Evolutionary conservation across 2,797 vertebrate species (phyloP).

Genomic region (Danio aesculapii): DNA sequence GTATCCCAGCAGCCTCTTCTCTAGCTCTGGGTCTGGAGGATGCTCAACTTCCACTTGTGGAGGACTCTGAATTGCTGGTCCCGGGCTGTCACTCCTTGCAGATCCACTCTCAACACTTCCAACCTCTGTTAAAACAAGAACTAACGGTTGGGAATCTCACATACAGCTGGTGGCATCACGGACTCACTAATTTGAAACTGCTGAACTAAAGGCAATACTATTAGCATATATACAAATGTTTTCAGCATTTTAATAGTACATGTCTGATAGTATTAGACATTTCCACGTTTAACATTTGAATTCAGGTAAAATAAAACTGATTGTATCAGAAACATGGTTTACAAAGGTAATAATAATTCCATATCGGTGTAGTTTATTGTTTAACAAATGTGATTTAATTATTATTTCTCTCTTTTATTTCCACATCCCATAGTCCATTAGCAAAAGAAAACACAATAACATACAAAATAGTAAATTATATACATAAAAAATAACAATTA

Average conservation of each 20-base stretch:
- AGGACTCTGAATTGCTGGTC: conserved; percentile 72
- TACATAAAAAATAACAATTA: too few species aligned
- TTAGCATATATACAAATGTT: not conserved
- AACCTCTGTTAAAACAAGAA: conserved; percentile 73
- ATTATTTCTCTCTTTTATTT: too few species aligned
- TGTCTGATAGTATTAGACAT: not conserved
- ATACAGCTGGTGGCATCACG: not conserved
- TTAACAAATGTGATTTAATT: not conserved
- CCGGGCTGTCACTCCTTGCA: conserved; percentile 88
- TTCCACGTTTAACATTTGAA: not conserved
- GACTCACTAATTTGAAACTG: too few species aligned
- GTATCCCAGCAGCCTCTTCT: conserved; percentile 88
- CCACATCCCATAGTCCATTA: too few species aligned
- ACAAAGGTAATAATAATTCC: not conserved
- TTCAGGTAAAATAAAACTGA: not conserved
- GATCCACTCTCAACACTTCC: conserved; percentile 78
- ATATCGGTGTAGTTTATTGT: not conserved
- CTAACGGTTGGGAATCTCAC: not conserved
- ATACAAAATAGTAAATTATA: too few species aligned
- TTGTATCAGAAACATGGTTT: not conserved
- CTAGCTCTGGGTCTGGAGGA: conserved; percentile 88
- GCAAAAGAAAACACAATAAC: too few species aligned
- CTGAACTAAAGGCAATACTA: too few species aligned
- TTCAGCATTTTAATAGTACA: not conserved
- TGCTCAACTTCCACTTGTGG: conserved; percentile 79